phyloP scores from a whole-genome alignment of 2,797 vertebrate species.

The Apodemus agrarius region DNA sequence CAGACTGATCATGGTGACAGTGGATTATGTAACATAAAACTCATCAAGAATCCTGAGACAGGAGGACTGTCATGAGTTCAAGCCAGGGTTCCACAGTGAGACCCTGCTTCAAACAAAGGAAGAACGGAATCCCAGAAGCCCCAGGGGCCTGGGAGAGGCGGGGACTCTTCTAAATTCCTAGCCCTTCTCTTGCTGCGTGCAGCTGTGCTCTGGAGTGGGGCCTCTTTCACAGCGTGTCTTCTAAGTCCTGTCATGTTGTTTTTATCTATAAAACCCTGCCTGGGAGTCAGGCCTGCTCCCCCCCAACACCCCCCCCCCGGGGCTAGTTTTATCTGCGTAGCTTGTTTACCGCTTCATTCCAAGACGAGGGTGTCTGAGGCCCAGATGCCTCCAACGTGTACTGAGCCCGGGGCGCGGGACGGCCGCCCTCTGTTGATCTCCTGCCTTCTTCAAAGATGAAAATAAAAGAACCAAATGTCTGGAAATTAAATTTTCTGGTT shows the following conservation, averaged over 20 bases:
- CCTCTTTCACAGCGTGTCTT: not conserved
- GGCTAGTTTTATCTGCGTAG: constrained; percentile 34
- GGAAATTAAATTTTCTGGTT: constrained; percentile 77
- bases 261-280: constrained; percentile 58
- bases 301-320: not conserved
- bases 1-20: not conserved
- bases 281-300: not conserved
- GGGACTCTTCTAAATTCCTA: not conserved
- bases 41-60: not conserved
- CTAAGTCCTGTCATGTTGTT: not conserved
- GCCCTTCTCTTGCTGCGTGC: not conserved
- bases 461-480: constrained; percentile 68
- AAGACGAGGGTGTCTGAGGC: constrained; percentile 9
- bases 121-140: not conserved
- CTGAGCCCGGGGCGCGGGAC: not conserved
- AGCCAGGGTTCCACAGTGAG: not conserved
- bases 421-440: not conserved
- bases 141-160: rapidly evolving
- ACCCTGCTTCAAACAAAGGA: not conserved
- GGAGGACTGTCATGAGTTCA: not conserved
- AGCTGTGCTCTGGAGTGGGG: not conserved
- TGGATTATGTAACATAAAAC: not conserved
- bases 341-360: constrained; percentile 37
- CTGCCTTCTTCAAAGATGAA: constrained; percentile 50
- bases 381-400: constrained; percentile 43